These are phyloP conservation scores for Drosophila equinoxialis DNA, from an alignment of 1,140 invertebrate species.

Conservation along the genomic window DNA sequence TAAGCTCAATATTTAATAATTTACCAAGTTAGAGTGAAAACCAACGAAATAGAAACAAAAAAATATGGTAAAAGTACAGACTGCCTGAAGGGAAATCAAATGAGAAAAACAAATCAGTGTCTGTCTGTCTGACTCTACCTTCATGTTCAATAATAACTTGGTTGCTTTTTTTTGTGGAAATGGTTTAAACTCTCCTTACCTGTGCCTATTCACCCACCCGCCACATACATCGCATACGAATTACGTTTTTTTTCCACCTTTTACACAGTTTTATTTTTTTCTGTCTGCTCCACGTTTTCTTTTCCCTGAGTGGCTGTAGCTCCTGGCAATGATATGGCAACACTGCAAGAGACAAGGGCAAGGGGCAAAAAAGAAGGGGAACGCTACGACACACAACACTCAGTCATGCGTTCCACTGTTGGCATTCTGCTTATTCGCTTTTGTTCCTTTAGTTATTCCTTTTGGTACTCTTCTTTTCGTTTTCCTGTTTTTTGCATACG, in stretches of 20 bases:
- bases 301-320: constrained; percentile 31
- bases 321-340: constrained; percentile 62
- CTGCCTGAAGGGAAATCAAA: constrained; percentile 2
- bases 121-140: background rate
- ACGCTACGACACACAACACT: constrained; percentile 35
- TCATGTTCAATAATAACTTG: constrained; percentile 1
- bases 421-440: constrained; percentile 34
- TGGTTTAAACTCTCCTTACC: background rate
- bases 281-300: background rate
- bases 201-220: background rate
- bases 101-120: background rate
- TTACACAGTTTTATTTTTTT: constrained; percentile 13
- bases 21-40: background rate
- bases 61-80: constrained; percentile 2
- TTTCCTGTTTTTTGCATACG: constrained; percentile 32
- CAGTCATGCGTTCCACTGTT: constrained; percentile 62
- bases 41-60: background rate
- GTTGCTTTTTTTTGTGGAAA: background rate
- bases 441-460: constrained; percentile 6
- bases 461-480: constrained; percentile 4
- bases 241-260: background rate
- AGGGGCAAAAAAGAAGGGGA: background rate
- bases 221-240: background rate
- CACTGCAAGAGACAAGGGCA: constrained; percentile 40
- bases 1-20: constrained; percentile 11